Evolutionary conservation across 2,113 vertebrate genomes (phyloP).

Genomic region (Phocoena phocoena): DNA sequence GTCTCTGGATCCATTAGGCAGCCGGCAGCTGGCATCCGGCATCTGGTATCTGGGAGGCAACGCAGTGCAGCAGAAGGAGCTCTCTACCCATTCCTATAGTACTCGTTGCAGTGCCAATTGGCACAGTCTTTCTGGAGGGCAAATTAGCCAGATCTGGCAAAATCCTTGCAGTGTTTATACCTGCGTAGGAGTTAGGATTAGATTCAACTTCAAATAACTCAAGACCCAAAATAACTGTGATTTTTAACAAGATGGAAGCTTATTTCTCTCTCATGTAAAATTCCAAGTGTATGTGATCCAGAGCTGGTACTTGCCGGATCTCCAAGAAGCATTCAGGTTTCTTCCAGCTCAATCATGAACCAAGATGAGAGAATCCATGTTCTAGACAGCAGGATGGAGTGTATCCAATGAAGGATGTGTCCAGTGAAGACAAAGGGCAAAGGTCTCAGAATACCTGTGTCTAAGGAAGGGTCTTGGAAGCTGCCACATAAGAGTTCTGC

Average conservation of each 20-base stretch:
- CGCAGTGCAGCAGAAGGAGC: background rate
- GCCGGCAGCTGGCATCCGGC: background rate
- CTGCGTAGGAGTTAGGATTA: background rate
- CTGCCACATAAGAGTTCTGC: background rate
- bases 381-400: background rate
- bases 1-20: background rate
- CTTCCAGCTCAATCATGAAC: background rate
- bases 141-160: background rate
- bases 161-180: background rate
- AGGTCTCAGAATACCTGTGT: background rate
- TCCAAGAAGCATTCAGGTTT: background rate
- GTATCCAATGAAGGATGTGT: background rate
- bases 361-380: background rate
- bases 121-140: background rate
- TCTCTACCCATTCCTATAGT: background rate
- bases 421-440: background rate
- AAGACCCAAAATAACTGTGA: background rate
- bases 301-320: background rate
- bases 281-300: background rate
- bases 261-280: background rate
- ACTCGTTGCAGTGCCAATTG: background rate
- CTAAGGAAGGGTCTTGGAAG: background rate
- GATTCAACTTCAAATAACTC: background rate
- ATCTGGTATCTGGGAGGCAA: background rate
- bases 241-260: background rate